Evolutionary conservation across 1,140 invertebrate species (phyloP), one percentile per base, ranked within the genome.

Genomic region (Tetragonula clypearis): DNA sequence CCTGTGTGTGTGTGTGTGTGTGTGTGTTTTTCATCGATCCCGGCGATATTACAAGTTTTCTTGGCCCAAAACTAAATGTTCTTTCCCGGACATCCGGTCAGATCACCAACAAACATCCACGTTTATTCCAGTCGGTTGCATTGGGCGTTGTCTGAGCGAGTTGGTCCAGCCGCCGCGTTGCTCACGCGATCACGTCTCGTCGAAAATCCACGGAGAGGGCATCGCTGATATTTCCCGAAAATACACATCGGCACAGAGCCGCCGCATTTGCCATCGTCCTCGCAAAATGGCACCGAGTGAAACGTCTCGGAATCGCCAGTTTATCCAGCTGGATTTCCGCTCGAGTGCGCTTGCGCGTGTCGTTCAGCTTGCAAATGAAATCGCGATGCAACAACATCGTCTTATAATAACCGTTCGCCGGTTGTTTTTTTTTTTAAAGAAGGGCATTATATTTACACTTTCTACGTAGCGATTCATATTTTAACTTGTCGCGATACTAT

Each of bases 101-200:
- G 79, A 74, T 60, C 41, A 8, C 60, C 62, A 81, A 72, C 58
- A 86, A 86, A 82, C 85, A 86, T 83, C 30, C 74, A 49, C 58
- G 81, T 86, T 83, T 78, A 72, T 86, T 86, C 81, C 75, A 53
- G n/a, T 49, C 56, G 66, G 81, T 35, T 86, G 81, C 41, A 30
- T 58, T 65, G 60, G 80, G 35, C 58, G 49, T 23, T 60, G 83
- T 73, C 71, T 75, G 60, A 81, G 69, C 79, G 49, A 66, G 83
- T 58, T 68, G 49, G 56, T 55, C 82, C 56, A 8, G 79, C 76
- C 83, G 58, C 58, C 69, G 78, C 69, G 78, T 81, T 79, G 78
- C 71, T 85, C 84, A 81, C 68, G 78, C 84, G 84, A 80, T 75
- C 79, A n/a, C 84, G 79, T 85, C 62, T 81, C 84, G 84, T 74